Percentiles rank a stretch among this genome's conserved stretches.
Evolutionary conservation across 2,888 invertebrate genomes (phyloP).

Genomic region (Drosophila merina): DNA sequence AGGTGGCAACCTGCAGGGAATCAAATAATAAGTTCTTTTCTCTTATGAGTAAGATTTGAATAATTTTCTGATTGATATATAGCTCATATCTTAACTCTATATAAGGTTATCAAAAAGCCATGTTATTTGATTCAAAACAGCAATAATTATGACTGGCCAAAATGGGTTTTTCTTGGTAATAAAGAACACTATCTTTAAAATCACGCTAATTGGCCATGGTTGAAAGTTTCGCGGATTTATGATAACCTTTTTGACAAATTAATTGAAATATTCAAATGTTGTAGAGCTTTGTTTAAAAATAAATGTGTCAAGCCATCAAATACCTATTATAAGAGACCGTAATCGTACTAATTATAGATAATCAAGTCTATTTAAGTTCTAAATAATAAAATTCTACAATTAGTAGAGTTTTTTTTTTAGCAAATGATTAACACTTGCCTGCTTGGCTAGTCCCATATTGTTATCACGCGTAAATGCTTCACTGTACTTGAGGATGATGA

Average conservation of each 20-base stretch:
- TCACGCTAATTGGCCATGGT: neutral
- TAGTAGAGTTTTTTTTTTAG: neutral
- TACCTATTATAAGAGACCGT: neutral
- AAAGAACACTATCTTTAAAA: neutral
- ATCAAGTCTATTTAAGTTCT: neutral
- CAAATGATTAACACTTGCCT: constrained; percentile 83
- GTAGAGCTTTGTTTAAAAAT: neutral
- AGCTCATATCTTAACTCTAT: neutral
- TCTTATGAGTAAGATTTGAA: neutral
- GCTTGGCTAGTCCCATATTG: constrained; percentile 91
- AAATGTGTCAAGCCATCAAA: neutral
- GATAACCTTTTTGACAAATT: too few species aligned
- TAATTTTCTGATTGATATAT: neutral
- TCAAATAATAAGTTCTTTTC: neutral
- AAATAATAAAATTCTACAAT: neutral
- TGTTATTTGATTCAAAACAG: neutral
- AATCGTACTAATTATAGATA: neutral
- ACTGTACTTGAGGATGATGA: constrained; percentile 90
- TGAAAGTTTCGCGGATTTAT: neutral
- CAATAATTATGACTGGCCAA: neutral
- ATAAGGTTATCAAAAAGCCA: neutral
- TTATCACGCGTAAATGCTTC: constrained; percentile 92
- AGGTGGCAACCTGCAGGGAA: constrained; percentile 89
- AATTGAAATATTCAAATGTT: too few species aligned
- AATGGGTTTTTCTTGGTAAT: neutral